Base-by-base conservation (phyloP, 2,888 invertebrate genomes). In the Ectemnius lituratus region DNA sequence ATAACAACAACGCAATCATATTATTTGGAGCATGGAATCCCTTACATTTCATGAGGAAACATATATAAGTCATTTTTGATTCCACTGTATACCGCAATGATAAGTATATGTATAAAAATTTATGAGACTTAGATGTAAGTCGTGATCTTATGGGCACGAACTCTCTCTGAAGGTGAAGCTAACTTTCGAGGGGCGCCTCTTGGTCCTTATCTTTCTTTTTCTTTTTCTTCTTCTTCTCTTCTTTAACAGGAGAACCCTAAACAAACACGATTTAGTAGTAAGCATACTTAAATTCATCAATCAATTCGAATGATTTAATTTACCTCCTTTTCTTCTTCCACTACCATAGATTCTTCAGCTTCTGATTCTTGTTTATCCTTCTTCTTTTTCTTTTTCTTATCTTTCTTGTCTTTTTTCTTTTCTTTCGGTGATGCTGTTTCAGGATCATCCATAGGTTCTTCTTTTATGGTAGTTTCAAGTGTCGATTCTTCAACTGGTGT, bases 151-250 rank as follows among this genome's bases (percentile, higher is more conserved):
- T 37, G 37, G 11, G 37, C 37, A 37, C 37, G 37, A 37, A 37
- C 37, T 37, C 37, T 11, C 37, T 37, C 37, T 4, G 37, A 37
- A 11, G 37, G 37, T 2, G 37, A 37, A 37, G 37, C 27, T 76
- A 82, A 76, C 72, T 78, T 5, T 67, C 62, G 37, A 18, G 1
- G 28, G 67, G 56, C 37, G 65, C 62, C 66, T 80, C 77, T 75
- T 63, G 58, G 37, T 72, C 66, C 67, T 83, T 76, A n/a, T 76
- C 76, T 73, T 83, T 80, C 59, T 84, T 78, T 6, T 84, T 84
- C 90, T 95, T 95, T 92, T 95, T 95, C 90, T 95, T 95, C 89
- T 95, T 95, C 90, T 95, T 95, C 79, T 95, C 94, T 87, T 94
- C 94, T 81, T 93, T 93, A 11, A 90, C 88, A 57, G 85, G 76